Evolutionary conservation across 2,113 vertebrate genomes (phyloP).

Genomic region (Psittacara wagleri): DNA sequence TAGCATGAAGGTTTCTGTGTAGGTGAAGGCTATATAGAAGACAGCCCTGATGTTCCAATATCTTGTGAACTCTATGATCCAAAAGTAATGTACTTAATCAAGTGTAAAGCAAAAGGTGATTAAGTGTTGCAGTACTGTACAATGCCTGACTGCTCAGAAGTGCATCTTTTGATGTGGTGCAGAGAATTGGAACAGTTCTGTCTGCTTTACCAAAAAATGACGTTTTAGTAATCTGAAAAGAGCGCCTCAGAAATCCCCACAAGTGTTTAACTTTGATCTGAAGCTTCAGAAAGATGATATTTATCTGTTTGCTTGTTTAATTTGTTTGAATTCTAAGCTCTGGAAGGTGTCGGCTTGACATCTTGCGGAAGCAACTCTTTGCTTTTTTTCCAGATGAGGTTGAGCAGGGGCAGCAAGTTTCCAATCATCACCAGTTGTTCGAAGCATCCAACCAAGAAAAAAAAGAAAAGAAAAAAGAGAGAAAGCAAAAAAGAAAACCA

Average conservation of each 20-base stretch:
- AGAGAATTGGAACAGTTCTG: slow-evolving; percentile 53
- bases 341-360: neutral
- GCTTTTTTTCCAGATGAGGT: neutral
- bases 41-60: slow-evolving; percentile 33
- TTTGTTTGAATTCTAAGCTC: slow-evolving; percentile 38
- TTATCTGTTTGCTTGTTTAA: slow-evolving; percentile 57
- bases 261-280: slow-evolving; percentile 54
- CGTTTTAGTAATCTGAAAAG: neutral
- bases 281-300: slow-evolving; percentile 43
- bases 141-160: slow-evolving; percentile 66
- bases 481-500: neutral
- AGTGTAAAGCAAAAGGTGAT: slow-evolving; percentile 66
- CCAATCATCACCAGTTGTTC: slow-evolving; percentile 1
- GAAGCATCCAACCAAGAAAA: slow-evolving; percentile 25
- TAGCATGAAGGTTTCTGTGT: neutral
- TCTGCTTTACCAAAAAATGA: slow-evolving; percentile 33
- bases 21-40: slow-evolving; percentile 30
- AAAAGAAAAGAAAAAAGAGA: neutral
- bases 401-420: slow-evolving; percentile 28
- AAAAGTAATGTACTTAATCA: slow-evolving; percentile 64
- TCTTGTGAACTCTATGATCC: slow-evolving; percentile 61
- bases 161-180: slow-evolving; percentile 55
- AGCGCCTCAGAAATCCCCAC: slow-evolving; percentile 41
- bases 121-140: slow-evolving; percentile 45
- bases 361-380: neutral